A percentile compares a stretch with the other conserved stretches of the same genome.
Evolutionary conservation across 1,140 invertebrate genomes (phyloP).

Genomic region (Venustaconcha ellipsiformis): DNA sequence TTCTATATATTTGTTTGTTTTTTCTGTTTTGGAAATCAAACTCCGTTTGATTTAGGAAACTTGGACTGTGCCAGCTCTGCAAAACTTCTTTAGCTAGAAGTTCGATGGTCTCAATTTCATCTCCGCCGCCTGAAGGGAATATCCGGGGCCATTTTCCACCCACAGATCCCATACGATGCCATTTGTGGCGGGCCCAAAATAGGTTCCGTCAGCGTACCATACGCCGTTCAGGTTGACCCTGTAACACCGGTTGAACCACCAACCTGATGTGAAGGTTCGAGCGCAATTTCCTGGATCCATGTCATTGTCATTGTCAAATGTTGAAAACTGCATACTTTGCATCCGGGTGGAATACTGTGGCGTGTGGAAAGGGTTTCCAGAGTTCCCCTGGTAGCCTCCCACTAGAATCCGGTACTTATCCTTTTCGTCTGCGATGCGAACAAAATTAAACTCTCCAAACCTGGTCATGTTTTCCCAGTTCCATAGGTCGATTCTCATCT

Average conservation of each 20-base stretch:
- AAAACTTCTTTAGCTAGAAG: too few relatives aligned
- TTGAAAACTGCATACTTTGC: slow-evolving; percentile 39
- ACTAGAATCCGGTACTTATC: slow-evolving; percentile 34
- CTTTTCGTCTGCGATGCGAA: slow-evolving; percentile 24
- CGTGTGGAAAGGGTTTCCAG: slow-evolving; percentile 36
- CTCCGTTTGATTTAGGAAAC: too few relatives aligned
- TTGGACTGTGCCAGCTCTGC: too few relatives aligned
- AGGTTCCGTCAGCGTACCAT: slow-evolving; percentile 27
- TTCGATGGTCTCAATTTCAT: slow-evolving; percentile 24
- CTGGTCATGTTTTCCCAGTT: slow-evolving; percentile 21
- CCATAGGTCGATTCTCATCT: slow-evolving; percentile 32
- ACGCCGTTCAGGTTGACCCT: slow-evolving; percentile 35
- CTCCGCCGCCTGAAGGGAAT: slow-evolving; percentile 28
- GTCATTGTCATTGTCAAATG: slow-evolving; percentile 44
- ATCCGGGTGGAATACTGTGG: slow-evolving; percentile 16
- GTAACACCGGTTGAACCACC: slow-evolving; percentile 42
- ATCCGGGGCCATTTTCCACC: slow-evolving; percentile 22
- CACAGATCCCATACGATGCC: slow-evolving; percentile 37
- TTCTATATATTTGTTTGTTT: too few relatives aligned
- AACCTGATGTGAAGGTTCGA: slow-evolving; percentile 32
- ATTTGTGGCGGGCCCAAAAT: slow-evolving; percentile 19
- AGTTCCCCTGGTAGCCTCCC: slow-evolving; percentile 28
- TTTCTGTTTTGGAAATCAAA: too few relatives aligned
- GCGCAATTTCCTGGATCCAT: slow-evolving; percentile 33
- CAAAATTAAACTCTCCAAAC: slow-evolving; percentile 25